phyloP scores from a whole-genome alignment of 2,888 invertebrate genomes.

The Metellina segmentata region DNA sequence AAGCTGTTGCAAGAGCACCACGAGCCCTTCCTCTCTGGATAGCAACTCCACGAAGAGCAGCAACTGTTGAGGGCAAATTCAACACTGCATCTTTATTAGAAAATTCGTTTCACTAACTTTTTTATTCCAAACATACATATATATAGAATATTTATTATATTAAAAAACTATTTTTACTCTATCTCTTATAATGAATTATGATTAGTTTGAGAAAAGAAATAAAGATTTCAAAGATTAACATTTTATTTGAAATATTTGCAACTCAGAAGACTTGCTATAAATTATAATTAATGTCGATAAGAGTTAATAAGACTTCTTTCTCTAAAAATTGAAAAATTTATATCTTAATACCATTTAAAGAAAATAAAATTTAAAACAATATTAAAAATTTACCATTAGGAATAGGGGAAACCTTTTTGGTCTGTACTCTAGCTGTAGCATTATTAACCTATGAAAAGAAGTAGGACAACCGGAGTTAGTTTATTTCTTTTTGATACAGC shows the following conservation, averaged over 20 bases:
- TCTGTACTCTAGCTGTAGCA: conserved; percentile 99
- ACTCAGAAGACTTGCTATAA: too few species aligned
- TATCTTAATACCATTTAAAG: not conserved
- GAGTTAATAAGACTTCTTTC: too few species aligned
- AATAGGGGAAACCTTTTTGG: conserved; percentile 95
- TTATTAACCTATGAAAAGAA: conserved; percentile 93
- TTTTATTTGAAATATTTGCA: too few species aligned
- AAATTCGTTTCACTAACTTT: not conserved
- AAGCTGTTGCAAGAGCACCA: conserved; percentile 77
- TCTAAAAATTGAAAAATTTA: too few species aligned
- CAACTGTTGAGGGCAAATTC: conserved; percentile 83
- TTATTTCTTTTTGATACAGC: too few species aligned
- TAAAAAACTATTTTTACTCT: not conserved
- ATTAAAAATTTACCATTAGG: conserved; percentile 85
- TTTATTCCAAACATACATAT: not conserved
- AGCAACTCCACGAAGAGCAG: conserved; percentile 91
- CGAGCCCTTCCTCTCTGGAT: conserved; percentile 88
- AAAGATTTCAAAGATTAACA: too few species aligned
- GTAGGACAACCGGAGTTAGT: not conserved
- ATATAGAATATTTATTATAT: not conserved
- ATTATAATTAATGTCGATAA: too few species aligned
- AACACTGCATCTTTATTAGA: not conserved
- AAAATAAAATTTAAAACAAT: not conserved
- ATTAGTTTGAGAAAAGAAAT: too few species aligned
- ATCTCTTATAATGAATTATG: too few species aligned